A percentile compares a stretch with the other conserved stretches of the same genome.
These are phyloP conservation scores for Lepidurus apus DNA, from an alignment of 1,140 invertebrate genomes.

Conservation along the genomic window DNA sequence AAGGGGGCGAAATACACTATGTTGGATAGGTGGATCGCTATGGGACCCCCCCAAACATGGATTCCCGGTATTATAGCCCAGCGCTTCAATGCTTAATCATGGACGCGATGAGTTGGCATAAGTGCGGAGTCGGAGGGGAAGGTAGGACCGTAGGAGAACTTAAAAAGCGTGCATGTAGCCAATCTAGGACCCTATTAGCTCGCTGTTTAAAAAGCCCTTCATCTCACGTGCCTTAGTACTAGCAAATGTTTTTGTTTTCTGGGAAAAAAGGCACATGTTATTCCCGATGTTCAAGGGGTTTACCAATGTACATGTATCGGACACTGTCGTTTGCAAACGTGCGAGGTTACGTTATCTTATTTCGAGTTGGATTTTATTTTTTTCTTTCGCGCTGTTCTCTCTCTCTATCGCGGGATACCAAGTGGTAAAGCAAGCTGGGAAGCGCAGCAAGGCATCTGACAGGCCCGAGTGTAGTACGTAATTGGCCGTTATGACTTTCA, in stretches of 20 bases:
- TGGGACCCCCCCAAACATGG: not conserved
- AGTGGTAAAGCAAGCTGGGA: slow-evolving; percentile 11
- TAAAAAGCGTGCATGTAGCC: not conserved
- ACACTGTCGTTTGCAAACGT: no score
- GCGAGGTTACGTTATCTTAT: no score
- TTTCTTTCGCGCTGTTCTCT: not conserved
- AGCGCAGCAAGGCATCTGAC: slow-evolving; percentile 5
- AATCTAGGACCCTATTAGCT: not conserved
- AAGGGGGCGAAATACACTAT: no score
- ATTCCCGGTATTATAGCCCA: not conserved
- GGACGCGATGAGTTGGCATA: slow-evolving; percentile 3
- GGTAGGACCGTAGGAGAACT: not conserved
- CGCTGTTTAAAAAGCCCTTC: no score
- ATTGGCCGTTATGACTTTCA: slow-evolving; percentile 21
- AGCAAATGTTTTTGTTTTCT: no score
- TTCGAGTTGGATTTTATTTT: not conserved
- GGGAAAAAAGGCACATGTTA: no score
- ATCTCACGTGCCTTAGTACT: no score
- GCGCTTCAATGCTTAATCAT: slow-evolving; percentile 12
- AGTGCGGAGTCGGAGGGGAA: not conserved
- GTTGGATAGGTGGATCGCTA: no score
- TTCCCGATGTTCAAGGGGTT: no score
- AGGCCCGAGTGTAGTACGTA: slow-evolving; percentile 4
- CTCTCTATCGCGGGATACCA: not conserved
- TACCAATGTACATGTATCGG: no score